Percentiles rank a stretch among this genome's conserved stretches.
Conservation (phyloP, 2,888 invertebrate species). For the Athalia circularis region DNA sequence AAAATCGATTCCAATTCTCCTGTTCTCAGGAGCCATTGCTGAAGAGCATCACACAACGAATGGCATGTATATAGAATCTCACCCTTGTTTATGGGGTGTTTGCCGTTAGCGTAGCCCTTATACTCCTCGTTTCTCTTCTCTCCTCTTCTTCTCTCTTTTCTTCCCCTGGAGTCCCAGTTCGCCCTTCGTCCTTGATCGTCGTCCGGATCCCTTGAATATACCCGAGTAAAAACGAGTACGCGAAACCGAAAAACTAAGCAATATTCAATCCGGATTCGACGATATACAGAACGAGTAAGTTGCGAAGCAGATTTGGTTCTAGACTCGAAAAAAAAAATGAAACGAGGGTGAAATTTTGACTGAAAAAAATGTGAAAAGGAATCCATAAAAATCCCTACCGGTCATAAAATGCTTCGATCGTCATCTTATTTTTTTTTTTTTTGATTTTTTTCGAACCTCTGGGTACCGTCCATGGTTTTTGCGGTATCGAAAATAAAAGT, state of each 20-base stretch:
- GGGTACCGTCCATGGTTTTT: too few species aligned
- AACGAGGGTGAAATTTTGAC: too few species aligned
- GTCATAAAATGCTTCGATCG: too few species aligned
- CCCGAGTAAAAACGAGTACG: slow-evolving; percentile 47
- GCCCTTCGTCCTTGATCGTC: slow-evolving; percentile 4
- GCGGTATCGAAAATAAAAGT: too few species aligned
- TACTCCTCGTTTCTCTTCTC: slow-evolving; percentile 13
- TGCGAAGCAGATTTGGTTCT: too few species aligned
- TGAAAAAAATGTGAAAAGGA: too few species aligned
- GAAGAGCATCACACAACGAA: not conserved
- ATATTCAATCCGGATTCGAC: slow-evolving; percentile 59
- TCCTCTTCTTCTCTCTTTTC: slow-evolving; percentile 22
- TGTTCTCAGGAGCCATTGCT: not conserved
- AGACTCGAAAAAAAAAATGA: too few species aligned
- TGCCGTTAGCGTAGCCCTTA: slow-evolving; percentile 55
- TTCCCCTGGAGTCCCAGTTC: slow-evolving; percentile 5
- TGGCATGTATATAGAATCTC: slow-evolving; percentile 60
- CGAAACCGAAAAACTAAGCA: slow-evolving; percentile 48
- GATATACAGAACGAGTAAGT: slow-evolving; percentile 51
- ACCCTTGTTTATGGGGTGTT: slow-evolving; percentile 67
- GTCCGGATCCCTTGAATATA: not conserved
- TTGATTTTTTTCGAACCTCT: too few species aligned
- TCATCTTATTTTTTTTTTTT: too few species aligned
- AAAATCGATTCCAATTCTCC: slow-evolving; percentile 33
- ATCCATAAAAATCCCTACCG: too few species aligned